Conservation (phyloP, 2,797 vertebrate species). For the Streptopelia turtur region DNA sequence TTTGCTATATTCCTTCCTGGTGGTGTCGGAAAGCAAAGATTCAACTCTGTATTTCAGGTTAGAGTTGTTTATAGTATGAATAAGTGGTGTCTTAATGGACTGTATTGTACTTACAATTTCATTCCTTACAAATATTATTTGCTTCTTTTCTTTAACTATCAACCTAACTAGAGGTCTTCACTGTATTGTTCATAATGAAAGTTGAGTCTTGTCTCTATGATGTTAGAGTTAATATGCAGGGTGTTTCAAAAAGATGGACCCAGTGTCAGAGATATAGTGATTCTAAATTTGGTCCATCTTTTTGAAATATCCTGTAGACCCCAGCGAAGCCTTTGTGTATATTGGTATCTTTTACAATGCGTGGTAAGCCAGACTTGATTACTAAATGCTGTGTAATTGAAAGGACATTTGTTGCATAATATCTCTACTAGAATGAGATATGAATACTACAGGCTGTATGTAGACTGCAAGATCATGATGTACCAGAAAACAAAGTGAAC, state of each 20-base stretch:
- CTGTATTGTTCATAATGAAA: not conserved
- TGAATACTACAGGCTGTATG: not conserved
- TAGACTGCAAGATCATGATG: not conserved
- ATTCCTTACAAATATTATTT: not conserved
- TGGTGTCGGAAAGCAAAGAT: not conserved
- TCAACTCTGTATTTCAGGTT: not conserved
- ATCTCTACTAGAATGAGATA: not conserved
- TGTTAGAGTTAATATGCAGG: not conserved
- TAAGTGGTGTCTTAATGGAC: not conserved
- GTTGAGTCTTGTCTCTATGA: not conserved
- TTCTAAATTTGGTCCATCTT: too few species aligned
- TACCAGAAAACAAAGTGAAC: not conserved
- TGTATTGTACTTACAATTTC: not conserved
- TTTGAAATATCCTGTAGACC: not conserved
- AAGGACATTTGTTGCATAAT: not conserved
- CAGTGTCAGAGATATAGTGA: too few species aligned
- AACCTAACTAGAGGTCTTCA: not conserved
- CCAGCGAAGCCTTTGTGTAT: not conserved
- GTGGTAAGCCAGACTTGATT: not conserved
- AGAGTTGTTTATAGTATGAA: not conserved
- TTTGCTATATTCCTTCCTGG: not conserved
- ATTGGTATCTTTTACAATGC: not conserved
- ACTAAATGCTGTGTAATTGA: not conserved
- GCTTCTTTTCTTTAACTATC: not conserved
- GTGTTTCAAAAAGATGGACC: too few species aligned